phyloP scores from a whole-genome alignment of 1,140 invertebrate species.

The Goniozus legneri region DNA sequence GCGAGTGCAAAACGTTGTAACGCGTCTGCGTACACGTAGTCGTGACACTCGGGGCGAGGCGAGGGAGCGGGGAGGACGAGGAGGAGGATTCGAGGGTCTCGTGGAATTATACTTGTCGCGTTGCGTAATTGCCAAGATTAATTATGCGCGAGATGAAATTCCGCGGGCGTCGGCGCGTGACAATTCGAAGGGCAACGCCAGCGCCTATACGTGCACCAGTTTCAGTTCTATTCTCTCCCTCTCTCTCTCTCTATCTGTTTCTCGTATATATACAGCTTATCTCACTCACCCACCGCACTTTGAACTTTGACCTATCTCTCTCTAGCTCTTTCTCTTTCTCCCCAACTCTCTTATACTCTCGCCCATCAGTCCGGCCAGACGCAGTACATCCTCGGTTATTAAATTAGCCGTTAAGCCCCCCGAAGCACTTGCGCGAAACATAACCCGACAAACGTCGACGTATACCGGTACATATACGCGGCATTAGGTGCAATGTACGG shows the following conservation, averaged over 20 bases:
- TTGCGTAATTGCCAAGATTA: conserved; percentile 46
- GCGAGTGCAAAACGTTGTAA: conserved; percentile 22
- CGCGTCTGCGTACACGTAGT: conserved; percentile 19
- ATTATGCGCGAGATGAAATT: conserved; percentile 51
- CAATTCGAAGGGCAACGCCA: conserved; percentile 15
- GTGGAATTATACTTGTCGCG: conserved; percentile 38
- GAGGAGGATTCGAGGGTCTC: background rate
- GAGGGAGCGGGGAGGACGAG: too few relatives aligned
- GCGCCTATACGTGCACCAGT: background rate
- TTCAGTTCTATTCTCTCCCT: conserved; percentile 2
- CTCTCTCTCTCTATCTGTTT: background rate
- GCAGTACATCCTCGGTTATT: background rate
- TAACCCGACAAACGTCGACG: conserved; percentile 1
- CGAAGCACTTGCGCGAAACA: conserved; percentile 1
- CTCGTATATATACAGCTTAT: too few relatives aligned
- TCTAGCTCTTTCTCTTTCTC: background rate
- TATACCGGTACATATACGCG: too few relatives aligned
- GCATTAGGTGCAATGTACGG: too few relatives aligned
- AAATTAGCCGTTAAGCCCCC: conserved; percentile 16
- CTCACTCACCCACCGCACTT: background rate
- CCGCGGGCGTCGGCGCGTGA: conserved; percentile 25
- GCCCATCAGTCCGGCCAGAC: background rate
- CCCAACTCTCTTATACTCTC: background rate
- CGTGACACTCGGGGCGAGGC: too few relatives aligned
- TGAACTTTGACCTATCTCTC: conserved; percentile 1